Evolutionary conservation across 1,140 invertebrate genomes (phyloP).

Genomic region (Rhynchophorus ferrugineus): DNA sequence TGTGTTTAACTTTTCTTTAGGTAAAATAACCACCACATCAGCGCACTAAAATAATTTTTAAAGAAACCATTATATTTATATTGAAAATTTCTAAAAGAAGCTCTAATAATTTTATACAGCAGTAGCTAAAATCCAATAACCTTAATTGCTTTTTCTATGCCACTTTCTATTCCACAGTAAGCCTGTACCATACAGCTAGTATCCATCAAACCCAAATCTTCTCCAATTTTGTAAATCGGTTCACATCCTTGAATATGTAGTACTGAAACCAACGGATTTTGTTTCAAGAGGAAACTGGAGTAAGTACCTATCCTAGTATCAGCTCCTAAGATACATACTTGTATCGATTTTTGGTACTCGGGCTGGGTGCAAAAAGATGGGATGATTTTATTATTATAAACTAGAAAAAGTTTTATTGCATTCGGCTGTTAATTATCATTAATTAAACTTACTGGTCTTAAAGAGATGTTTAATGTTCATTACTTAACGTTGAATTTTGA

Average conservation of each 20-base stretch:
- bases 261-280: slow-evolving; percentile 34
- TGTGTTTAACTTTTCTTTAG: slow-evolving; percentile 13
- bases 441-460: slow-evolving; percentile 2
- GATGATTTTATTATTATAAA: background rate
- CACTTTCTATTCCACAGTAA: slow-evolving; percentile 21
- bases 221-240: slow-evolving; percentile 23
- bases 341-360: slow-evolving; percentile 18
- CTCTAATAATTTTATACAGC: background rate
- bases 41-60: slow-evolving; percentile 26
- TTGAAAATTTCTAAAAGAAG: too few species aligned
- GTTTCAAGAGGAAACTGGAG: slow-evolving; percentile 32
- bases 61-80: too few species aligned
- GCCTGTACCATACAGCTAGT: slow-evolving; percentile 31
- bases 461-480: slow-evolving; percentile 3
- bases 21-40: slow-evolving; percentile 33
- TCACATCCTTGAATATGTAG: slow-evolving; percentile 30
- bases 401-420: too few species aligned
- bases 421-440: too few species aligned
- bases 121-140: slow-evolving; percentile 12
- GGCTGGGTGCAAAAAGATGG: background rate
- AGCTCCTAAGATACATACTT: slow-evolving; percentile 34
- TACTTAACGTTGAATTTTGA: slow-evolving; percentile 8
- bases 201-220: slow-evolving; percentile 34
- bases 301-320: slow-evolving; percentile 27
- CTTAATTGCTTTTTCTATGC: slow-evolving; percentile 25